phyloP scores from a whole-genome alignment of 1,140 invertebrate genomes.

The Hermatobates lingyangjiaoensis region DNA sequence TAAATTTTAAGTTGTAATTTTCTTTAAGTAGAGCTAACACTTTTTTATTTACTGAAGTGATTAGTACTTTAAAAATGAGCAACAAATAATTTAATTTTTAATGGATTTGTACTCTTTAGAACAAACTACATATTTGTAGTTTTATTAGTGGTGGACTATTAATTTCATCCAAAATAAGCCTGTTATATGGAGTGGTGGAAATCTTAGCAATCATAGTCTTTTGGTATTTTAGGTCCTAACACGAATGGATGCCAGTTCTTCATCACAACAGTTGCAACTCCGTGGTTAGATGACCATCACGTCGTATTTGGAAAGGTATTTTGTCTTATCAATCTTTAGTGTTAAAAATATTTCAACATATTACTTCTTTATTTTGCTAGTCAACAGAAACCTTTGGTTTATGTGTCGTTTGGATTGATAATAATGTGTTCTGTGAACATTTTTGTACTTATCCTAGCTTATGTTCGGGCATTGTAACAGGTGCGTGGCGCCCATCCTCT shows the following conservation, averaged over 20 bases:
- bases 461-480: not conserved
- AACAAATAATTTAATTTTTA: no score
- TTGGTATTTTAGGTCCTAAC: conserved; percentile 31
- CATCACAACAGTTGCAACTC: conserved; percentile 70
- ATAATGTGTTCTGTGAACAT: not conserved
- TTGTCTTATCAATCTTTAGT: not conserved
- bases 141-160: no score
- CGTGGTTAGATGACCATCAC: conserved; percentile 83
- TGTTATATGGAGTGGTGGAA: no score
- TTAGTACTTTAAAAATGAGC: no score
- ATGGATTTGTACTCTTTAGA: no score
- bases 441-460: not conserved
- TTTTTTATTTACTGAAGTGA: no score
- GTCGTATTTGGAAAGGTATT: conserved; percentile 84
- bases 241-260: conserved; percentile 93
- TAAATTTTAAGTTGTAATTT: no score
- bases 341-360: not conserved
- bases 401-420: not conserved
- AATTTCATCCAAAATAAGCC: no score
- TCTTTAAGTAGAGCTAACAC: no score
- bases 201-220: no score
- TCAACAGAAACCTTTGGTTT: not conserved
- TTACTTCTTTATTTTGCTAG: not conserved
- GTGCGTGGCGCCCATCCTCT: no score
- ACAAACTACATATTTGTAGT: no score